A percentile compares a stretch with the other conserved stretches of the same genome.
Conservation (phyloP, 2,113 vertebrate species). For the Petrocephalus microphthalmus region DNA sequence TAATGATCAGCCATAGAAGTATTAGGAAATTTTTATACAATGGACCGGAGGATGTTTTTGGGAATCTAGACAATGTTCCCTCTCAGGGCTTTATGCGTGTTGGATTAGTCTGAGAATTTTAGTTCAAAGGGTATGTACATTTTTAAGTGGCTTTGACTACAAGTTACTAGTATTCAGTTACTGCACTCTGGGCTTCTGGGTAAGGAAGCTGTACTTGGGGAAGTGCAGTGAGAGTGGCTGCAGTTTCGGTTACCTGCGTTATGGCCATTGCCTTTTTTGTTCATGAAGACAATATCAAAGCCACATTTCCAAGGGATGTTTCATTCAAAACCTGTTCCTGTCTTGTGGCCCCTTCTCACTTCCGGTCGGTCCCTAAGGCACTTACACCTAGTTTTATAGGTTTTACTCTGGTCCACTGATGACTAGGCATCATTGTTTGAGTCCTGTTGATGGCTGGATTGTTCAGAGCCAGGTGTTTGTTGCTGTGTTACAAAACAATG, state of each 20-base stretch:
- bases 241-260: neutral
- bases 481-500: neutral
- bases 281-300: neutral
- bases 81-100: conserved; percentile 13
- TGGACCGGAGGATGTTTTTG: neutral
- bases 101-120: neutral
- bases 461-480: neutral
- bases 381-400: conserved; percentile 21
- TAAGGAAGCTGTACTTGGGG: neutral
- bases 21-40: neutral
- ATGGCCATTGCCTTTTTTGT: neutral
- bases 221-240: neutral
- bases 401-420: neutral
- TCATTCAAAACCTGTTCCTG: neutral
- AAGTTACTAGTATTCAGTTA: neutral
- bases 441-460: conserved; percentile 2
- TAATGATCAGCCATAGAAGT: neutral
- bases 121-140: neutral
- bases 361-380: neutral
- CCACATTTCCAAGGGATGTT: neutral
- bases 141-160: neutral
- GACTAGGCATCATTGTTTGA: neutral
- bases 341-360: neutral
- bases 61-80: neutral
- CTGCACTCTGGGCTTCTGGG: neutral